phyloP scores from a whole-genome alignment of 2,113 vertebrate species.

The Ophthalmolycus amberensis region DNA sequence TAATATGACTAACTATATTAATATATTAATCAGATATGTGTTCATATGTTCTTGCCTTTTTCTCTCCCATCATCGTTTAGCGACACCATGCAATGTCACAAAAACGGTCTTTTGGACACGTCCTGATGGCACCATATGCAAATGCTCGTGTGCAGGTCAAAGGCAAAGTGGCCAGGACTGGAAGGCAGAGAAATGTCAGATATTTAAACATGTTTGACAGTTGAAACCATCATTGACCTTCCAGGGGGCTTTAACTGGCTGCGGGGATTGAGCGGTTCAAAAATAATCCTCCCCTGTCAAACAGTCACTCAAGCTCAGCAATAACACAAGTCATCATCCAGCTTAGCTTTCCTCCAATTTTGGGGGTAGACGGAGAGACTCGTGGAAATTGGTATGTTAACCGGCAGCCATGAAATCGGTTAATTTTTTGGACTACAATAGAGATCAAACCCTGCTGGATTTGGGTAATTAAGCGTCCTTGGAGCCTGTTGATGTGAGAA shows the following conservation, averaged over 20 bases:
- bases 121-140: slow-evolving; percentile 60
- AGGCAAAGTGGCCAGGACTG: slow-evolving; percentile 46
- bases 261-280: slow-evolving; percentile 77
- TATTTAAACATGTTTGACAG: slow-evolving; percentile 77
- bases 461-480: slow-evolving; percentile 75
- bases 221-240: slow-evolving; percentile 82
- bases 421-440: slow-evolving; percentile 60
- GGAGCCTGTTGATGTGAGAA: slow-evolving; percentile 65
- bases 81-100: slow-evolving; percentile 22
- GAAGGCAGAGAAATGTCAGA: slow-evolving; percentile 67
- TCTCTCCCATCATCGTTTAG: neutral
- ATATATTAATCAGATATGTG: neutral
- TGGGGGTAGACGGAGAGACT: slow-evolving; percentile 65
- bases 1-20: neutral
- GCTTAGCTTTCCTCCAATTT: slow-evolving; percentile 75
- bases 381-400: slow-evolving; percentile 76
- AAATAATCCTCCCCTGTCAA: slow-evolving; percentile 83
- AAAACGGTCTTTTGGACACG: slow-evolving; percentile 44
- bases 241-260: slow-evolving; percentile 76
- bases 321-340: slow-evolving; percentile 79
- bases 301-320: slow-evolving; percentile 83
- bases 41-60: neutral
- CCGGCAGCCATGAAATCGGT: slow-evolving; percentile 75
- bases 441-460: slow-evolving; percentile 78
- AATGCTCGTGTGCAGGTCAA: slow-evolving; percentile 65